Percentiles rank a stretch among this genome's conserved stretches.
Conservation (phyloP, 2,888 invertebrate species). For the Syrista parreyssii region DNA sequence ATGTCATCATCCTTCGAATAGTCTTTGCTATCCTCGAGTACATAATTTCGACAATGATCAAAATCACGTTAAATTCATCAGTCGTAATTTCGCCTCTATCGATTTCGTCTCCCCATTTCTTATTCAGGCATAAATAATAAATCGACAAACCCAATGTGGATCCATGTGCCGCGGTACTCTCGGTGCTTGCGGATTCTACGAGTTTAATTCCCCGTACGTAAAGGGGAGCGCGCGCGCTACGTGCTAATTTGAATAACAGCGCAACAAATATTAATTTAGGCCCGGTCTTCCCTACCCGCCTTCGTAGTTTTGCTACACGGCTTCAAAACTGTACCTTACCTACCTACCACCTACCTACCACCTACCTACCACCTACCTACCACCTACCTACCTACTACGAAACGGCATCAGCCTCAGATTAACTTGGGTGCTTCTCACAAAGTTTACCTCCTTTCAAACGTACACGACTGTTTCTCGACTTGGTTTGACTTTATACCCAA, state of each 20-base stretch:
- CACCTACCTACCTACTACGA: neutral
- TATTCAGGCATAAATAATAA: neutral
- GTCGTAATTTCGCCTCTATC: too few species aligned
- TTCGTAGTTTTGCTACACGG: too few species aligned
- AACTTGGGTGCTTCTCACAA: constrained; percentile 36
- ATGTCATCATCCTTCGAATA: too few species aligned
- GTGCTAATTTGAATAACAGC: constrained; percentile 52
- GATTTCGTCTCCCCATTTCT: neutral
- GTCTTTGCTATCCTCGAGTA: too few species aligned
- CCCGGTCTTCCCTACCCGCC: neutral
- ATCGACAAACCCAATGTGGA: neutral
- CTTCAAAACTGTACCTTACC: neutral
- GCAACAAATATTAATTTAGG: constrained; percentile 51
- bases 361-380: too few species aligned
- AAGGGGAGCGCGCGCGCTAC: constrained; percentile 8
- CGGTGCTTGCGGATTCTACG: neutral
- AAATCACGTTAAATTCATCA: too few species aligned
- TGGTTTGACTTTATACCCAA: neutral
- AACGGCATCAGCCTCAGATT: constrained; percentile 41
- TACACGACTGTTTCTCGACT: constrained; percentile 8
- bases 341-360: too few species aligned
- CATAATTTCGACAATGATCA: too few species aligned
- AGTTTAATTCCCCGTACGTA: neutral
- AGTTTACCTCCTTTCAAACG: constrained; percentile 35
- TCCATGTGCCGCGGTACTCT: neutral